A percentile compares a stretch with the other conserved stretches of the same genome.
phyloP scores from a whole-genome alignment of 2,113 vertebrate species.

The Lamprologus ornatipinnis region DNA sequence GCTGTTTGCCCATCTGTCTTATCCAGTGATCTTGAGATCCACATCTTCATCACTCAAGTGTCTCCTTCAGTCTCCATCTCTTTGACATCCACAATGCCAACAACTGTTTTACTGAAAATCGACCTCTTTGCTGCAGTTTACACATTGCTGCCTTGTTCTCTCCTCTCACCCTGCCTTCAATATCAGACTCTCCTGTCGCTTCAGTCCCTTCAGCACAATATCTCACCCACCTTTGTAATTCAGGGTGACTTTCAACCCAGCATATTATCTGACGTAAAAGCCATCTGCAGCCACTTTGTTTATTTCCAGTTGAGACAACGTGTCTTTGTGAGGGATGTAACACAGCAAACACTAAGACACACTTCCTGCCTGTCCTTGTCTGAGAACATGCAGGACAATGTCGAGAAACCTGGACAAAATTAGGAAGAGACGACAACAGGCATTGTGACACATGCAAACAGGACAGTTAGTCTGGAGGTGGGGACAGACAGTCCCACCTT shows the following conservation, averaged over 20 bases:
- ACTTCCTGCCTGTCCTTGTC: conserved; percentile 9
- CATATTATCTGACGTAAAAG: not conserved
- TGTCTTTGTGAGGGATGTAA: not conserved
- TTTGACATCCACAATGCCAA: not conserved
- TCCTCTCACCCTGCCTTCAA: not conserved
- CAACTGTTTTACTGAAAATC: not conserved
- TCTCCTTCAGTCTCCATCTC: not conserved
- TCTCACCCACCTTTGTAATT: conserved; percentile 8
- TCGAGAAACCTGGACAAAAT: not conserved
- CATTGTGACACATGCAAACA: not conserved
- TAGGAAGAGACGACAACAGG: not conserved
- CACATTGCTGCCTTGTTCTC: not conserved
- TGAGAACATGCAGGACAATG: not conserved
- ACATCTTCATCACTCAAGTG: not conserved
- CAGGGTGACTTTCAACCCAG: conserved; percentile 18
- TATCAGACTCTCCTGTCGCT: not conserved
- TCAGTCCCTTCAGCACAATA: not conserved
- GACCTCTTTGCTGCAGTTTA: not conserved
- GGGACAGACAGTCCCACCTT: not conserved
- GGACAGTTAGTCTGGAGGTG: not conserved
- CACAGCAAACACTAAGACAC: not conserved
- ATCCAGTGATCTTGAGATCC: not conserved
- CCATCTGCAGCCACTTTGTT: not conserved
- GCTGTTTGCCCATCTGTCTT: not conserved
- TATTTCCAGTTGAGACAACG: not conserved